Evolutionary conservation across 2,113 vertebrate genomes (phyloP).

Genomic region (Daubentonia madagascariensis): DNA sequence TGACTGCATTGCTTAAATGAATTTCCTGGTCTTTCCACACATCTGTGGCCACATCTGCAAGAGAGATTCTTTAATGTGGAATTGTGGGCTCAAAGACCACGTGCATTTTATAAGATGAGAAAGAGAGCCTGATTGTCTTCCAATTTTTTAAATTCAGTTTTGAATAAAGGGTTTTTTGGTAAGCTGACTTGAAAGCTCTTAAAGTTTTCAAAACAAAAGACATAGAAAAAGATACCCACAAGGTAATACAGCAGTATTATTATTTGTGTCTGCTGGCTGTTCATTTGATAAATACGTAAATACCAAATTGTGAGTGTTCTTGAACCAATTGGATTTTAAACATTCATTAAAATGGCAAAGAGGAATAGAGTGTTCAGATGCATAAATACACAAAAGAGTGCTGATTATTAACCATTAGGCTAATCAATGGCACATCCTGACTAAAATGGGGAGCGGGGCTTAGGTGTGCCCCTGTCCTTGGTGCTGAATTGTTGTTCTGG

Average conservation of each 20-base stretch:
- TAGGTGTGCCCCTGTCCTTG: constrained; percentile 45
- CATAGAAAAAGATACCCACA: neutral
- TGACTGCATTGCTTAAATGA: neutral
- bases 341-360: neutral
- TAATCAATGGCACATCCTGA: rapidly evolving
- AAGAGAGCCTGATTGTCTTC: neutral
- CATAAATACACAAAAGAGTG: neutral
- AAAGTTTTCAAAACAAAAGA: constrained; percentile 12
- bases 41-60: neutral
- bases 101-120: neutral
- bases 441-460: neutral
- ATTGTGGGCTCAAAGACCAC: neutral
- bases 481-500: constrained; percentile 58
- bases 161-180: neutral
- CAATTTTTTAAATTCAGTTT: neutral
- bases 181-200: constrained; percentile 19
- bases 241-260: neutral
- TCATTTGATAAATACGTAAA: neutral
- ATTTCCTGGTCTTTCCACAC: neutral
- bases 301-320: neutral
- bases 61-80: neutral
- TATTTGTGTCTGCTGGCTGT: neutral
- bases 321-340: neutral
- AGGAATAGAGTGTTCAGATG: neutral
- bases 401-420: neutral